Base-by-base conservation (phyloP, 2,888 invertebrate species). In the Phorcus lineatus region DNA sequence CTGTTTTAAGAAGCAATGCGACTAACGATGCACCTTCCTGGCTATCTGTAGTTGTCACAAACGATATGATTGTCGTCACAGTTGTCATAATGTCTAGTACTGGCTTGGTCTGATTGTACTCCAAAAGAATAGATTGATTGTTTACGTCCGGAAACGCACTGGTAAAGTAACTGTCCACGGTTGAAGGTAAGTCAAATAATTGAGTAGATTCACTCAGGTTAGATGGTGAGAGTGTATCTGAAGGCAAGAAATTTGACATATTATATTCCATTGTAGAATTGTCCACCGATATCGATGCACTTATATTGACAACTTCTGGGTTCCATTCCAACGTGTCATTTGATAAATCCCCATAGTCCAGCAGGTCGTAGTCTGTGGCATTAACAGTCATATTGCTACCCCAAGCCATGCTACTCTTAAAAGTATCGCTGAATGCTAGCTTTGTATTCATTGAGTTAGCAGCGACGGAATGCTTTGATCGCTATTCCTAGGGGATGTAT, bases 1-100 rank as follows among this genome's bases (percentile, higher is more conserved):
- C 40, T 24, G 82, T 82, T 55, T 85, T 85, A 11, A 82, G 54
- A n/a, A 81, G 78, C 52, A 77, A 47, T 52, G 77, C 75, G n/a
- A 77, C 79, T 28, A 28, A n/a, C 22, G 19, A 47, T 17, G 36
- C 36, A 11, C 70, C 70, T 6, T 17, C 36, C 4, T 70, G 19
- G 17, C 40, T 36, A 17, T 70, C 70, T 11, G 28, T 19, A 9
- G 70, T 19, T 70, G 40, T 36, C 11, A 31, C 36, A 36, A 24
- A 70, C 7, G 70, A 31, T 2, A 70, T n/a, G 19, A 70, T 36
- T 36, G 70, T 70, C 19, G 70, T 70, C 19, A 36, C 70, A 19
- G 70, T 70, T 17, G 70, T 70, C 19, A 70, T 36, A n/a, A 70
- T 19, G 70, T 70, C 70, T 17, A 40, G 19, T 19, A n/a, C 70